Base-by-base conservation (phyloP, 2,113 vertebrate species). In the Ellobius talpinus region DNA sequence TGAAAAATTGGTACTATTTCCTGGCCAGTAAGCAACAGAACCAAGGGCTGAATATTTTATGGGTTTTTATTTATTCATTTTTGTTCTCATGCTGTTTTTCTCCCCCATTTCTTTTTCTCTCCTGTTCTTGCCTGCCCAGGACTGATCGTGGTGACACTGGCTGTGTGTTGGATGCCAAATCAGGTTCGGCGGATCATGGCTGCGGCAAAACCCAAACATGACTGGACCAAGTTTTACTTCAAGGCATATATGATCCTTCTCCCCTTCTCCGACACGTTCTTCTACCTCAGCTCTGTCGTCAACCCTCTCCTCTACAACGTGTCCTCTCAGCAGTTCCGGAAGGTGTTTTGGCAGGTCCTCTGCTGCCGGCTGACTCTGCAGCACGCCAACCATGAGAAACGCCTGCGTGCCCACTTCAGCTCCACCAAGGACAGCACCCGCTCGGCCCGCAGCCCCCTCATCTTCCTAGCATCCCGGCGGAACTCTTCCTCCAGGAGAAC, bases 251-350 rank as follows among this genome's bases (percentile, higher is more conserved):
- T 99, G 93, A 97, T 5, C 47, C 99, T 99, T 7, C 98, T 99
- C 3, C 99, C 99, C 0, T 98, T 99, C 45, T 98, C 99, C 0
- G 98, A 99, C 97, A 99, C 98, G 87, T 99, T 99, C 99, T 99
- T 99, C 98, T 99, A 99, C 98, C 98, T 99, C 39, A 99, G 99
- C 98, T 99, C 99, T 0, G 99, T 99, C 82, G 92, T 99, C 96
- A 99, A 99, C 98, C 99, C 99, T 0, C 98, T 99, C 50, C 99
- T 99, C 42, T 99, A 99, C 98, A 99, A 99, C 95, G 97, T 99
- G 76, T 99, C 99, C 5, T 99, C 99, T 0, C 98, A 70, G 79
- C 99, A 99, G 98, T 99, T 99, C 98, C 98, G 99, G 87, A 94
- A 97, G 0, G 99, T 99, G 6, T 99, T 99, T 42, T 55, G 98